phyloP scores from a whole-genome alignment of 2,113 vertebrate species.

The Bufo bufo region DNA sequence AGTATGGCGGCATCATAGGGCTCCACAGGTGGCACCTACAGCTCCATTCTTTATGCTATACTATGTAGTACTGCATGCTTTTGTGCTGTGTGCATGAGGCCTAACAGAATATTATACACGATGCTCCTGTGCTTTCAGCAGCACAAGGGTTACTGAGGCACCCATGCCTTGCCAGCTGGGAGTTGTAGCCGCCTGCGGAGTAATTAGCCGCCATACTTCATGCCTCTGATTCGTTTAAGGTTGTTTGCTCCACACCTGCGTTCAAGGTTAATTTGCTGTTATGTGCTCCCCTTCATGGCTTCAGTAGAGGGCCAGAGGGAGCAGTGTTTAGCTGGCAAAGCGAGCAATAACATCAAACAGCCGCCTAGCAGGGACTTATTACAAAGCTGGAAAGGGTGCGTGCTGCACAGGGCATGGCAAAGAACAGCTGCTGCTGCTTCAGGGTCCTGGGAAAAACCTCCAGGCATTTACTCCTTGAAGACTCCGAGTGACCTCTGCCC shows the following conservation, averaged over 20 bases:
- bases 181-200: constrained; percentile 14
- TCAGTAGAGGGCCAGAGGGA: constrained; percentile 45
- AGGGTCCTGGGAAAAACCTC: background rate
- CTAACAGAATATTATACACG: background rate
- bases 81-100: background rate
- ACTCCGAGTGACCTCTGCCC: too few species aligned
- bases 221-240: constrained; percentile 47
- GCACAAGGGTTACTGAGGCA: constrained; percentile 12
- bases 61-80: too few species aligned
- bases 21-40: too few species aligned
- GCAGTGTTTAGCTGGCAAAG: constrained; percentile 39
- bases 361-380: constrained; percentile 28
- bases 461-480: background rate
- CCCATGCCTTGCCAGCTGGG: constrained; percentile 29
- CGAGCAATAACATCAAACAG: constrained; percentile 51
- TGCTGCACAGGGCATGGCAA: background rate
- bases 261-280: constrained; percentile 54
- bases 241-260: constrained; percentile 56
- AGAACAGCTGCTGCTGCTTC: constrained; percentile 19
- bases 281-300: constrained; percentile 37
- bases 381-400: constrained; percentile 19
- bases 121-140: background rate
- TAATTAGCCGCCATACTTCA: constrained; percentile 51
- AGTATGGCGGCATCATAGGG: background rate
- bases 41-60: too few species aligned